Evolutionary conservation across 2,888 invertebrate species (phyloP).

Genomic region (Cephus pygmeus): DNA sequence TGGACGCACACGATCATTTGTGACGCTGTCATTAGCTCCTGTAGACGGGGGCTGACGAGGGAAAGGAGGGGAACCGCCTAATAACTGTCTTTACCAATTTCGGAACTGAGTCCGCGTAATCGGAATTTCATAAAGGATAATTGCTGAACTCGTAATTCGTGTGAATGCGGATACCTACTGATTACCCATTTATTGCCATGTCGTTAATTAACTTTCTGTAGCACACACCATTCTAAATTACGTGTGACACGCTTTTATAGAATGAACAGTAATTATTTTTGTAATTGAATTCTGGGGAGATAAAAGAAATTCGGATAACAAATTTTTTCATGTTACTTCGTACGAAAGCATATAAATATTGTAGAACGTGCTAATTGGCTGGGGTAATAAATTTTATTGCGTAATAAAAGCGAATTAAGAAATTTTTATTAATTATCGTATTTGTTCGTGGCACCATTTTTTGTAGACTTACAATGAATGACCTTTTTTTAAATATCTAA

Average conservation of each 20-base stretch:
- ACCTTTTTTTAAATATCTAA: not conserved
- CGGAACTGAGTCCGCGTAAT: not conserved
- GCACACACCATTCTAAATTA: not conserved
- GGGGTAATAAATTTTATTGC: not conserved
- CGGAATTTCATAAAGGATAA: not conserved
- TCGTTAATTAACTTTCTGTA: not conserved
- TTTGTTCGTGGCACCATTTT: not conserved
- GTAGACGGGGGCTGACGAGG: not conserved
- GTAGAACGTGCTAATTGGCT: not conserved
- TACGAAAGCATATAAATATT: not conserved
- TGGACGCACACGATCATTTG: constrained; percentile 30
- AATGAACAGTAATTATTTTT: not conserved
- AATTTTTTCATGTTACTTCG: not conserved
- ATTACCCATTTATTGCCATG: not conserved
- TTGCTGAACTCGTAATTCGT: not conserved
- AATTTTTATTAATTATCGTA: not conserved
- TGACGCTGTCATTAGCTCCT: constrained; percentile 41
- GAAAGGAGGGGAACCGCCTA: not conserved
- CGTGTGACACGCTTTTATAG: not conserved
- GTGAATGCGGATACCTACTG: not conserved
- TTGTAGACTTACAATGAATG: not conserved
- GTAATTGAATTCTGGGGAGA: not conserved
- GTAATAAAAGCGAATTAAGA: not conserved
- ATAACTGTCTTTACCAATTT: constrained; percentile 1
- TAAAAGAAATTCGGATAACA: not conserved